Percentiles rank a stretch among this genome's conserved stretches.
These are phyloP conservation scores for Deilephila porcellus DNA, from an alignment of 2,888 invertebrate species.

Conservation along the genomic window DNA sequence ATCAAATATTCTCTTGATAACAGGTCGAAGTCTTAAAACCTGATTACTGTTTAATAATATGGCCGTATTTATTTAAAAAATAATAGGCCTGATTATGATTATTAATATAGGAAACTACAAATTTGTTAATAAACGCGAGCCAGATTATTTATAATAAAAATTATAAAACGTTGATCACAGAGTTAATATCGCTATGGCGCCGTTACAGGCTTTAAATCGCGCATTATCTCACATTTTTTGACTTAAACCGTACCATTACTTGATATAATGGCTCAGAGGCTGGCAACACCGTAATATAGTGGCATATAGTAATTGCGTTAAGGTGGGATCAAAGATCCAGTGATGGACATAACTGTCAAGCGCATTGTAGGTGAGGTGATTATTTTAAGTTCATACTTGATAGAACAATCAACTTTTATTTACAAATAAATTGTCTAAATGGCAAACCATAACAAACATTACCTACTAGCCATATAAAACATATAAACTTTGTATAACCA, in stretches of 20 bases:
- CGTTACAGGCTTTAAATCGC: conserved; percentile 11
- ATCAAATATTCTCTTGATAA: too few relatives aligned
- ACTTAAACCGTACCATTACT: conserved; percentile 2
- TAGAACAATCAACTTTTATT: too few relatives aligned
- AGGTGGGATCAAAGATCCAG: not conserved
- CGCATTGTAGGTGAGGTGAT: too few relatives aligned
- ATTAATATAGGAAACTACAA: not conserved
- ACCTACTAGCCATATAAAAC: too few relatives aligned
- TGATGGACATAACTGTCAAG: not conserved
- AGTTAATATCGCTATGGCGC: conserved; percentile 9
- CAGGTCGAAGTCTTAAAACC: too few relatives aligned
- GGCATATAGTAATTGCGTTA: not conserved
- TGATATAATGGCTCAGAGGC: not conserved
- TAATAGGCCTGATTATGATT: conserved; percentile 2
- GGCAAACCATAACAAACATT: too few relatives aligned
- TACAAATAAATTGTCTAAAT: too few relatives aligned
- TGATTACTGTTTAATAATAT: too few relatives aligned
- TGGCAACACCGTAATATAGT: conserved; percentile 12
- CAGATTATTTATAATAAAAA: conserved; percentile 1
- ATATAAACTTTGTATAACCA: too few relatives aligned
- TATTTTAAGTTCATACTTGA: too few relatives aligned
- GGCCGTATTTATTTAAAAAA: not conserved
- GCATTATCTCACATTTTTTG: conserved; percentile 12
- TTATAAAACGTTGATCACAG: not conserved
- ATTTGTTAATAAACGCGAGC: not conserved